These are phyloP conservation scores for Agapornis roseicollis DNA, from an alignment of 2,113 vertebrate genomes.

Conservation along the genomic window DNA sequence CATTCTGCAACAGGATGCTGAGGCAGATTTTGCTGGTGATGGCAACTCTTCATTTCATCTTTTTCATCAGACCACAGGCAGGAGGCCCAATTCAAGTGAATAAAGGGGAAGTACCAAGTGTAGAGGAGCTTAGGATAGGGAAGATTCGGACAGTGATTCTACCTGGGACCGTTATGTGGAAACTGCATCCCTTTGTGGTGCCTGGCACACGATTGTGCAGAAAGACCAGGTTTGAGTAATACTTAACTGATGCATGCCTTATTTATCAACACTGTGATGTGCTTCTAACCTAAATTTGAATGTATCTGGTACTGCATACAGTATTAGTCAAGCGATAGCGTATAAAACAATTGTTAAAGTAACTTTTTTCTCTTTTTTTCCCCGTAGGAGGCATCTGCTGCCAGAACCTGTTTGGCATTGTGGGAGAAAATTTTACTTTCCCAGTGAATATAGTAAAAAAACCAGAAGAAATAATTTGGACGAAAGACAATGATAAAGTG, in stretches of 20 bases:
- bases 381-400: neutral
- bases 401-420: neutral
- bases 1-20: neutral
- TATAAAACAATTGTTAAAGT: neutral
- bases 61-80: neutral
- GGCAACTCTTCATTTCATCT: neutral
- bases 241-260: neutral
- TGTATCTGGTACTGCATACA: neutral
- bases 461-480: neutral
- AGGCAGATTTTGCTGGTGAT: neutral
- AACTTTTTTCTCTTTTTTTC: neutral
- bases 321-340: neutral
- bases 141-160: neutral
- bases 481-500: neutral
- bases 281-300: neutral
- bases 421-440: slow-evolving; percentile 36
- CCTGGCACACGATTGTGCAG: neutral
- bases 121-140: neutral
- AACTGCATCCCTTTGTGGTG: neutral
- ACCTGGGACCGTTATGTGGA: neutral
- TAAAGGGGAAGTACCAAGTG: neutral
- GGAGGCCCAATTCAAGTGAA: neutral
- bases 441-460: neutral
- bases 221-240: neutral
- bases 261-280: neutral